These are phyloP conservation scores for Monodelphis domestica DNA, from an alignment of 2,797 vertebrate genomes.

Conservation along the genomic window DNA sequence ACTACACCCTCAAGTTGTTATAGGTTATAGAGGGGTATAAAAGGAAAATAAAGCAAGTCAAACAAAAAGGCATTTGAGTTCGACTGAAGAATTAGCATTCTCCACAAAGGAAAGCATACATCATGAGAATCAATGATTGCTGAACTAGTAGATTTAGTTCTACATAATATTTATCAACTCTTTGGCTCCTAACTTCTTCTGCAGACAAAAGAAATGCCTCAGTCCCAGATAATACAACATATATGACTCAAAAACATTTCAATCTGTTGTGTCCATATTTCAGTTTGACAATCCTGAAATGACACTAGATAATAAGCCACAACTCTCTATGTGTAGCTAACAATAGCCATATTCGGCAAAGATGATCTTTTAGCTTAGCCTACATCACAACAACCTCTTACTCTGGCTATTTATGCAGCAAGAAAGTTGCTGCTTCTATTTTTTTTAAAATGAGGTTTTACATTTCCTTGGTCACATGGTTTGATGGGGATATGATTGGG, in stretches of 20 bases:
- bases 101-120: not conserved
- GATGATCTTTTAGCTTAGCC: not conserved
- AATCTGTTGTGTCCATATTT: not conserved
- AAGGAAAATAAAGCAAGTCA: not conserved
- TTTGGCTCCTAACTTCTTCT: not conserved
- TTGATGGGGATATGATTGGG: too few species aligned
- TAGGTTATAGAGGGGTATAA: not conserved
- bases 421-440: not conserved
- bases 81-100: not conserved
- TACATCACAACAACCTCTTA: not conserved
- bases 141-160: not conserved
- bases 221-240: not conserved
- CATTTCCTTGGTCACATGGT: too few species aligned
- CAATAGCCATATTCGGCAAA: not conserved
- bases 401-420: too few species aligned
- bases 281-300: not conserved
- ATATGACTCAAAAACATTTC: not conserved
- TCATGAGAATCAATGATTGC: not conserved
- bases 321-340: not conserved
- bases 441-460: too few species aligned
- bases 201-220: not conserved
- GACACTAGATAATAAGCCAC: not conserved
- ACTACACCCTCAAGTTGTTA: too few species aligned
- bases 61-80: not conserved
- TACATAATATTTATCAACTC: not conserved